A percentile compares a stretch with the other conserved stretches of the same genome.
Conservation (phyloP, 2,113 vertebrate species). For the Hippocampus zosterae region DNA sequence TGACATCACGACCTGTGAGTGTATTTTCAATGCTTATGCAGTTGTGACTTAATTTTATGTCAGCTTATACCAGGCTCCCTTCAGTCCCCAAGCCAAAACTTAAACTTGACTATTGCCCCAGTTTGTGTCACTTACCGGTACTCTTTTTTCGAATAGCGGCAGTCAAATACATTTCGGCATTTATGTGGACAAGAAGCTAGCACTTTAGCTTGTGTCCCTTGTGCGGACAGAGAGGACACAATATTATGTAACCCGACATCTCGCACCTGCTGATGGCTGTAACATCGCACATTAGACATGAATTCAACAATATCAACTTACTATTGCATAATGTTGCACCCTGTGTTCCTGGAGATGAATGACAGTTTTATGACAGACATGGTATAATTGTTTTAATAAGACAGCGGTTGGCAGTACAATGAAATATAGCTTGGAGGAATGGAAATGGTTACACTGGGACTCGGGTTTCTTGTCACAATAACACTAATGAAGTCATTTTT, state of each 20-base stretch:
- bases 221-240: not conserved
- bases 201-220: not conserved
- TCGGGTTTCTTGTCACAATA: not conserved
- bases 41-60: not conserved
- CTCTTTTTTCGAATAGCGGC: not conserved
- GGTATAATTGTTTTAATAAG: not conserved
- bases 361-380: not conserved
- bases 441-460: not conserved
- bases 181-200: not conserved
- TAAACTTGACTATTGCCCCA: not conserved
- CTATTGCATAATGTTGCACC: not conserved
- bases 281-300: not conserved
- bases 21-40: not conserved
- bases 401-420: not conserved
- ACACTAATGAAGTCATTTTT: not conserved
- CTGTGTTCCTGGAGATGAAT: not conserved
- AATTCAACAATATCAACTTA: conserved; percentile 1
- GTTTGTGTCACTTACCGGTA: not conserved
- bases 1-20: not conserved
- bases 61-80: not conserved
- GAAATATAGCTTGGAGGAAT: not conserved
- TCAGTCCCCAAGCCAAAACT: not conserved
- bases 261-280: not conserved
- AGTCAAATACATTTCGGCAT: not conserved
- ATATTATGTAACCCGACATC: not conserved